A percentile compares a stretch with the other conserved stretches of the same genome.
These are phyloP conservation scores for Pyralis farinalis DNA, from an alignment of 2,888 invertebrate species.

Conservation along the genomic window DNA sequence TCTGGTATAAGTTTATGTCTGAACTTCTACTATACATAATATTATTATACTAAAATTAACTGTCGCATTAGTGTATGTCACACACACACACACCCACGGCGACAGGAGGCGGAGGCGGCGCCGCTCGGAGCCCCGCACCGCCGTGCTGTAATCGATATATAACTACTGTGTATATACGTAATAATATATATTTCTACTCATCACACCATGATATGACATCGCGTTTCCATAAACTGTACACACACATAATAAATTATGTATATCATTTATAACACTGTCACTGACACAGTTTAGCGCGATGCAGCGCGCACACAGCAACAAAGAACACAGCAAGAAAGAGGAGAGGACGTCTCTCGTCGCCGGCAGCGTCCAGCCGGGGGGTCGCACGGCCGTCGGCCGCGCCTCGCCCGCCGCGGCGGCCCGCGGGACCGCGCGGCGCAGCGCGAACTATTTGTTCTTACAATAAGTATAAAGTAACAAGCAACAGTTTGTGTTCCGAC, in stretches of 20 bases:
- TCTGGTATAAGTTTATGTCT: too few species aligned
- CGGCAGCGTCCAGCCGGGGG: constrained; percentile 7
- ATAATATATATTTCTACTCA: constrained; percentile 32
- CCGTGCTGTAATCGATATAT: not conserved
- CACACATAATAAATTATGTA: constrained; percentile 24
- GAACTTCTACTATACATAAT: too few species aligned
- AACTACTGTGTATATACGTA: constrained; percentile 12
- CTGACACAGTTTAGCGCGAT: not conserved
- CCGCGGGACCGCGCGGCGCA: too few species aligned
- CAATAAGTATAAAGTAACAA: too few species aligned
- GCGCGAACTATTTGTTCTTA: too few species aligned
- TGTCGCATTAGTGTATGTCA: too few species aligned
- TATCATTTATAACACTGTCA: constrained; percentile 18
- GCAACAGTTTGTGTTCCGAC: not conserved
- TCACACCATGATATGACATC: constrained; percentile 73
- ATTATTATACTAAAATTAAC: too few species aligned
- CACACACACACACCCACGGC: too few species aligned
- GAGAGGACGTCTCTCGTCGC: constrained; percentile 16
- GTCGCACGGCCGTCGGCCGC: not conserved
- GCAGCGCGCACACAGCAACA: not conserved
- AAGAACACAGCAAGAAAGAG: constrained; percentile 22
- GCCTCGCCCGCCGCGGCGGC: not conserved
- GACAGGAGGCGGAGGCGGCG: too few species aligned
- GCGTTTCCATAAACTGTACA: constrained; percentile 37
- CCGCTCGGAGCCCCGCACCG: too few species aligned